Base-by-base conservation (phyloP, 2,113 vertebrate species). In the Athene cunicularia region DNA sequence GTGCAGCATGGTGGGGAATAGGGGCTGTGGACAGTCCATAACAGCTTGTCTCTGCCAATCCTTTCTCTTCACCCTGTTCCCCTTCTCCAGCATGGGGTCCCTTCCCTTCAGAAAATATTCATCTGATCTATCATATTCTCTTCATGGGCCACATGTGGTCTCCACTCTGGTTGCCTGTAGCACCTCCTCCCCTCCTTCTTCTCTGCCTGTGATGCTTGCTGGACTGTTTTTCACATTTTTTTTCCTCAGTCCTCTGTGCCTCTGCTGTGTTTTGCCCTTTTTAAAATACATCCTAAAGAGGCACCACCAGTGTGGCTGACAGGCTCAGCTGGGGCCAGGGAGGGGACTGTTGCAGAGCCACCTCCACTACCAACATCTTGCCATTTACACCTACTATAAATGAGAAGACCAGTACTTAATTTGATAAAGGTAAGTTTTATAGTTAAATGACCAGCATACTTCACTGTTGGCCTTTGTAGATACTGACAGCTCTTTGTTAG, bases 281-380 rank as follows among this genome's bases (percentile, higher is more conserved):
- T 16, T 56, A 28, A 62, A 50, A 50, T 45, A 12, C 1, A 0
- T 27, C 67, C 21, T 81, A 12, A 11, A 45, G 28, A 62, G 23
- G 3, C 23, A 52, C 6, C 8, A 21, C 45, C 7, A 56, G 12
- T 0, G 0, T 35, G 6, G 17, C 53, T 77, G 64, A 45, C 0
- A 1, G 5, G 9, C n/a, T 76, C 6, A 45, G 6, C 23, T 56
- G 50, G 66, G 45, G 17, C 14, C 1, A 1, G 8, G 0, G 1
- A 68, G 5, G 13, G 35, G 13, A 11, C 22, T 60, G 27, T 43
- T 64, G 22, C 1, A 1, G 32, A 66, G 9, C 28, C 16, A 11
- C 6, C 8, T 7, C 14, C 7, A 6, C n/a, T 33, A 27, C 19
- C 13, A 35, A 19, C 14, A 19, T 47, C 19, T 50, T 77, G 19